These are phyloP conservation scores for Hypotaenidia philippensis DNA, from an alignment of 2,797 vertebrate genomes.

Conservation along the genomic window DNA sequence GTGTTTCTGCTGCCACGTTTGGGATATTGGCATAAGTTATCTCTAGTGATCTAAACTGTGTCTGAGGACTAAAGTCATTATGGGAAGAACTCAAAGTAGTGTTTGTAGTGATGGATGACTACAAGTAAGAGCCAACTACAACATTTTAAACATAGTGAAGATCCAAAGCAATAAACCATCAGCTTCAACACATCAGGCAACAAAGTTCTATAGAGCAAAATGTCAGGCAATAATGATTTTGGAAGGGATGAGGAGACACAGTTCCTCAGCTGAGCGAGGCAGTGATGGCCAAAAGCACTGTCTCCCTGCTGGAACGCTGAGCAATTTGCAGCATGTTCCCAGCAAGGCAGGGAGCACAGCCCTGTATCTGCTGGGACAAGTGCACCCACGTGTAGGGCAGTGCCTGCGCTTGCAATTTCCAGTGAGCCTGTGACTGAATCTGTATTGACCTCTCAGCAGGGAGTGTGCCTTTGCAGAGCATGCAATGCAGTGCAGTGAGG, in stretches of 20 bases:
- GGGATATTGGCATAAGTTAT: neutral
- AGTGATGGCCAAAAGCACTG: neutral
- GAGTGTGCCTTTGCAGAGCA: accelerated
- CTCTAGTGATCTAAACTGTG: neutral
- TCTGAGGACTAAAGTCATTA: neutral
- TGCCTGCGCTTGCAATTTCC: neutral
- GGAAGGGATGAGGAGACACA: neutral
- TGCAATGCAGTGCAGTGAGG: accelerated
- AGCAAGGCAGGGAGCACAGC: neutral
- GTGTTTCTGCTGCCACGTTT: neutral
- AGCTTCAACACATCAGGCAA: neutral
- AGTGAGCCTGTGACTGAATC: neutral
- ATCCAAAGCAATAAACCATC: neutral
- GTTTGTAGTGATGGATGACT: neutral
- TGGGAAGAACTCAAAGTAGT: neutral
- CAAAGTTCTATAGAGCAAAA: neutral
- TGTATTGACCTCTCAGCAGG: neutral
- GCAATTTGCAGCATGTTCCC: neutral
- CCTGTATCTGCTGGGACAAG: neutral
- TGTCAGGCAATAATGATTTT: accelerated
- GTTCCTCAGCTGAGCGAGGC: neutral
- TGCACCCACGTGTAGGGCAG: neutral
- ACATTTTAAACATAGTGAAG: neutral
- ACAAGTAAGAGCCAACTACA: neutral
- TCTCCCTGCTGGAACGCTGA: neutral